These are phyloP conservation scores for Aratinga solstitialis DNA, from an alignment of 2,797 vertebrate genomes.

Conservation along the genomic window DNA sequence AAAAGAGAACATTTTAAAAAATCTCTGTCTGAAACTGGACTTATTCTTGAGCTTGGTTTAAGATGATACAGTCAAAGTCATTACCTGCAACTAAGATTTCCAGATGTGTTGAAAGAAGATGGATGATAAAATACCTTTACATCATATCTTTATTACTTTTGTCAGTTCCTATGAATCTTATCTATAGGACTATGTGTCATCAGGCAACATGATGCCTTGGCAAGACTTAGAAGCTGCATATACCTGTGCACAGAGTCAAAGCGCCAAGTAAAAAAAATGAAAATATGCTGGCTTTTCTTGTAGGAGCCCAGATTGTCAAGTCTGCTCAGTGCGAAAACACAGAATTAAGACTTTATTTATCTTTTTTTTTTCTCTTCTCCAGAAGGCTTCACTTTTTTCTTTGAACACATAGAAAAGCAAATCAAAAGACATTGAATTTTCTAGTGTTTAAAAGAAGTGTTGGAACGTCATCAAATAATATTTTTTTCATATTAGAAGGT, in stretches of 20 bases:
- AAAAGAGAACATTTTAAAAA: not conserved
- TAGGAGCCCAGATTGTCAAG: not conserved
- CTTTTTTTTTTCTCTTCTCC: not conserved
- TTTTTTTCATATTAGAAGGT: not conserved
- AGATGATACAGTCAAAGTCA: not conserved
- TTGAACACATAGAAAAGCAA: not conserved
- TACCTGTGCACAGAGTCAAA: not conserved
- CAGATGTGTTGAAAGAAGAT: not conserved
- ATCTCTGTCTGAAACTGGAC: not conserved
- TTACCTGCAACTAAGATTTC: not conserved
- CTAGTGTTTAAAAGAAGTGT: not conserved
- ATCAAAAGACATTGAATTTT: not conserved
- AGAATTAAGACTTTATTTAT: not conserved
- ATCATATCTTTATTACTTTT: not conserved
- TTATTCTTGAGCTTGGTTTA: not conserved
- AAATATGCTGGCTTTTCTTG: not conserved
- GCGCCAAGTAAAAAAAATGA: fast-evolving
- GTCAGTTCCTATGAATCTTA: not conserved
- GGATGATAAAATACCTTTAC: not conserved
- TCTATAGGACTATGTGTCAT: not conserved
- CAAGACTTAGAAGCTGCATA: not conserved
- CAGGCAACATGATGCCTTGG: not conserved
- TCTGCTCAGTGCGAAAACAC: not conserved
- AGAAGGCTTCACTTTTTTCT: not conserved
- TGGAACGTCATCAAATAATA: not conserved